Evolutionary conservation across 1,140 invertebrate genomes (phyloP).

Genomic region (Drosophila lini): DNA sequence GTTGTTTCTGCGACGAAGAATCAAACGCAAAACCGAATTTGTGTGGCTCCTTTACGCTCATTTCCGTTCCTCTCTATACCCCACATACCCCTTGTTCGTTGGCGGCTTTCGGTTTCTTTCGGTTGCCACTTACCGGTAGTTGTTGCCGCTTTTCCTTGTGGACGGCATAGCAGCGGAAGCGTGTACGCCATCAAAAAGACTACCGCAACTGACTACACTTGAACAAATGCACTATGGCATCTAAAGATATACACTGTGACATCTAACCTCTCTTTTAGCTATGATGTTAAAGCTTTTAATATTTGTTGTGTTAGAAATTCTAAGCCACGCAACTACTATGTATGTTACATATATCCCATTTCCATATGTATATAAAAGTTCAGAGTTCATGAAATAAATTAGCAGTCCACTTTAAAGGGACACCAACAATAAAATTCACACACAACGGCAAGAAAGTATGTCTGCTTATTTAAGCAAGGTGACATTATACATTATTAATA

Average conservation of each 20-base stretch:
- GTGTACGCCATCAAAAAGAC: slow-evolving; percentile 51
- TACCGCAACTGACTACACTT: slow-evolving; percentile 8
- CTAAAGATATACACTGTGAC: background rate
- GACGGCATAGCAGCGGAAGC: slow-evolving; percentile 18
- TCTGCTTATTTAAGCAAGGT: slow-evolving; percentile 44
- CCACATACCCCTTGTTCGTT: background rate
- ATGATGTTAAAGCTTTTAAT: background rate
- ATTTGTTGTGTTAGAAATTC: background rate
- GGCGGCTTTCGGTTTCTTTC: slow-evolving; percentile 54
- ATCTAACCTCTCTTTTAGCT: background rate
- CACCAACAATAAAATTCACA: slow-evolving; percentile 31
- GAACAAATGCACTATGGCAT: background rate
- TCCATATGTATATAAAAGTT: background rate
- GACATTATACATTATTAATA: slow-evolving; percentile 59
- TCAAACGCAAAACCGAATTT: slow-evolving; percentile 78
- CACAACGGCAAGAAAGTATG: background rate
- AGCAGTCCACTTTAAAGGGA: slow-evolving; percentile 43
- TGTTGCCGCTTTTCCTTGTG: slow-evolving; percentile 37
- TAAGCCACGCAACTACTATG: no score
- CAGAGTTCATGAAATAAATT: slow-evolving; percentile 19
- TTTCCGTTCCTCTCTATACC: slow-evolving; percentile 12
- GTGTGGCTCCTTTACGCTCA: slow-evolving; percentile 59
- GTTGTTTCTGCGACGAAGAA: slow-evolving; percentile 65
- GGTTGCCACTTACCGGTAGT: slow-evolving; percentile 58
- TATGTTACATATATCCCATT: background rate